A percentile compares a stretch with the other conserved stretches of the same genome.
Conservation (phyloP, 1,140 invertebrate species). For the Fopius arisanus region DNA sequence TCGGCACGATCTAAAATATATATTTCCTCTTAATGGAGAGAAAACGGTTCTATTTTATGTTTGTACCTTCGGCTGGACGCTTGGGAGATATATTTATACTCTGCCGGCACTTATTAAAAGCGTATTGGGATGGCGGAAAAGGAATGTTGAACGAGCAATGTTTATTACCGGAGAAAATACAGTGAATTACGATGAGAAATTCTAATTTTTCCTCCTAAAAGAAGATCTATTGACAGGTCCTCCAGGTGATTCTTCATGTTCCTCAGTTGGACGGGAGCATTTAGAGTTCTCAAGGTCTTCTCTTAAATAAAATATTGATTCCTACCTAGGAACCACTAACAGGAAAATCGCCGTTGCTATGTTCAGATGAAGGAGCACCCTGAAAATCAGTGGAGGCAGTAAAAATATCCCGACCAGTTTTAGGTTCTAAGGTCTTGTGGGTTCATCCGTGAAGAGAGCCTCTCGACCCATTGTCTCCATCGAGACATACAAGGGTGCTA, state of each 20-base stretch:
- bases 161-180: too few relatives aligned
- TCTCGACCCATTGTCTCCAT: slow-evolving; percentile 19
- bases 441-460: not conserved
- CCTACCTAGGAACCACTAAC: not conserved
- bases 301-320: too few relatives aligned
- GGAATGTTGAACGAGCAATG: too few relatives aligned
- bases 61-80: too few relatives aligned
- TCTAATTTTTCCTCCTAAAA: too few relatives aligned
- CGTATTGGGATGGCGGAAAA: too few relatives aligned
- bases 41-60: too few relatives aligned
- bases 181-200: too few relatives aligned
- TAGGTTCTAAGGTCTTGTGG: not conserved
- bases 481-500: slow-evolving; percentile 28
- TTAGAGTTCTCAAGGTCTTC: not conserved
- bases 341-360: slow-evolving; percentile 33
- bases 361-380: slow-evolving; percentile 41
- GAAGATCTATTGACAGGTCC: slow-evolving; percentile 25
- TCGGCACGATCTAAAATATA: too few relatives aligned
- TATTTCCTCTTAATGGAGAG: too few relatives aligned
- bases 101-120: too few relatives aligned
- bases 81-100: too few relatives aligned
- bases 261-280: not conserved
- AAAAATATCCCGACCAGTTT: slow-evolving; percentile 26
- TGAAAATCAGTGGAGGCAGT: slow-evolving; percentile 38
- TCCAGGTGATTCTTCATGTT: slow-evolving; percentile 14